A percentile compares a stretch with the other conserved stretches of the same genome.
phyloP scores from a whole-genome alignment of 2,888 invertebrate species.

The Venustoraphidia nigricollis region DNA sequence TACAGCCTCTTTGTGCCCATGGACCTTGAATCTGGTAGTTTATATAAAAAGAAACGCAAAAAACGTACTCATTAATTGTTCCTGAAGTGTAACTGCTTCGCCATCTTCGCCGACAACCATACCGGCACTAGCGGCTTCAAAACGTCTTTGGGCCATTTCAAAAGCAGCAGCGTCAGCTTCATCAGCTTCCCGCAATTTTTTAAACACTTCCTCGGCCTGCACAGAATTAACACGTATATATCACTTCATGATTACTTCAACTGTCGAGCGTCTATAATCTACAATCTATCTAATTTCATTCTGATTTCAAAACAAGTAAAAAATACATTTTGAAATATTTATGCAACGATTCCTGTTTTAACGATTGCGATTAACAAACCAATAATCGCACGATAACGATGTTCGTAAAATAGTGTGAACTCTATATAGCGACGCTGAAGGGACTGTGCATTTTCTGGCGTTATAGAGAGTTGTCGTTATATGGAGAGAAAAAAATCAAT shows the following conservation, averaged over 20 bases:
- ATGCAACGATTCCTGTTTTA: no score
- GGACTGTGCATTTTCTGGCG: no score
- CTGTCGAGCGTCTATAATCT: no score
- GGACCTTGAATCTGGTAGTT: neutral
- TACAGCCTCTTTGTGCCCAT: no score
- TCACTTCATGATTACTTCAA: neutral
- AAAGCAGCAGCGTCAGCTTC: slow-evolving; percentile 49
- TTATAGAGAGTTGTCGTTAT: no score
- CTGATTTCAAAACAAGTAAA: neutral
- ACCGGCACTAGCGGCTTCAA: slow-evolving; percentile 74
- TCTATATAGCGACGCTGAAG: no score
- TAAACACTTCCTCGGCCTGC: slow-evolving; percentile 45
- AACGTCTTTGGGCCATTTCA: slow-evolving; percentile 56
- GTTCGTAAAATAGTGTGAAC: no score
- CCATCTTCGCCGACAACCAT: slow-evolving; percentile 64
- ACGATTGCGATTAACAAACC: no score
- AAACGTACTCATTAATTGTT: slow-evolving; percentile 64
- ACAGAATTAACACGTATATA: neutral
- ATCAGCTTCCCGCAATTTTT: slow-evolving; percentile 50
- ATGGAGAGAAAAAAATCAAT: no score
- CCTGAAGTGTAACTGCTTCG: slow-evolving; percentile 68
- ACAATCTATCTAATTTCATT: no score
- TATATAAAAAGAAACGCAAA: neutral
- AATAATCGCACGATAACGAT: no score
- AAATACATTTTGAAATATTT: neutral